Evolutionary conservation across 1,140 invertebrate species (phyloP), one percentile per base, ranked within the genome.

Genomic region (Drosophila mojavensis): DNA sequence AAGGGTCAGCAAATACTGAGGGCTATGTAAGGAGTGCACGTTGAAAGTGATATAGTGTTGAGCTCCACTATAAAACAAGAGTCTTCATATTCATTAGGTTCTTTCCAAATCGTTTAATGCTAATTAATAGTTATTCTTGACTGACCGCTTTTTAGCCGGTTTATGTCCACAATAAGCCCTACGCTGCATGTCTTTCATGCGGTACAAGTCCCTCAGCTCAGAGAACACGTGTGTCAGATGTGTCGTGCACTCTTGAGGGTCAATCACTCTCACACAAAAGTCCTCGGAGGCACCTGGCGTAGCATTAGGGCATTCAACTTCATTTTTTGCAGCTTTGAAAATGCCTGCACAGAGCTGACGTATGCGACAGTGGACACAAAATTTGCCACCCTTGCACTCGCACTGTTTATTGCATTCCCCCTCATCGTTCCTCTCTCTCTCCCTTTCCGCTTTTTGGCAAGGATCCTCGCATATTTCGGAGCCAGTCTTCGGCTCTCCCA

Each of bases 301-400:
- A 5, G 55, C 73, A 1, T 51, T 47, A 9, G 68, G 41, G 30
- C 74, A 68, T 0, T 17, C 10, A 1, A 28, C 48, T 1, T 51
- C 43, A 6, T 4, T 50, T 33, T 6, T 33, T 1, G 6, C 2
- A 6, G 10, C 9, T 10, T 75, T 24, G 4, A 90, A 91, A 1
- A 92, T 58, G n/a, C 91, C 78, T 3, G 41, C 74, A 85, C 82
- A 1, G 33, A 83, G 28, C 5, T 70, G 64, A 0, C 78, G 74
- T 11, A 91, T 81, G 28, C 90, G 83, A 10, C 90, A 91, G 62
- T 90, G 86, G 0, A 79, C 73, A 47, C 90, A 91, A 0, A 64
- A 3, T 10, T 71, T 76, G 6, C 55, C 75, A n/a, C 9, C 20
- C 6, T 68, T 56, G 36, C 82, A 91, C 3, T 78, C 90, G 51